These are phyloP conservation scores for Mythimna loreyi DNA, from an alignment of 2,888 invertebrate species.

Conservation along the genomic window DNA sequence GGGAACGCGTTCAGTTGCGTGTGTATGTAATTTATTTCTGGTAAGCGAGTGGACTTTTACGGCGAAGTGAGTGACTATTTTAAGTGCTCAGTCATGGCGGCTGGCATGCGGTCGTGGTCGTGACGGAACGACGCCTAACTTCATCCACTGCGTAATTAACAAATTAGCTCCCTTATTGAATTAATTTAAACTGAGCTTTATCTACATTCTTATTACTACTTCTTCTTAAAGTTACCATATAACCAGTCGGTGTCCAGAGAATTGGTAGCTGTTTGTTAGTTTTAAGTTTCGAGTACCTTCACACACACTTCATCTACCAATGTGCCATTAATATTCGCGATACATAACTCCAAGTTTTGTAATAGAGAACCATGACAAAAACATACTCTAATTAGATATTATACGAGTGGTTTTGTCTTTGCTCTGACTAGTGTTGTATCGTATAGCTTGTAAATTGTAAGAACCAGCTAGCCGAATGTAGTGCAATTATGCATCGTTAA, in stretches of 20 bases:
- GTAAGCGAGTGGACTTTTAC: slow-evolving; percentile 73
- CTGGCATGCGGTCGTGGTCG: slow-evolving; percentile 55
- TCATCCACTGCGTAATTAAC: slow-evolving; percentile 72
- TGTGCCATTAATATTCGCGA: slow-evolving; percentile 57
- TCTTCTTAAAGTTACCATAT: slow-evolving; percentile 14
- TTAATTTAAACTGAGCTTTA: slow-evolving; percentile 71
- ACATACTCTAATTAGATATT: slow-evolving; percentile 24
- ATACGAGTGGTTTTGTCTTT: slow-evolving; percentile 29
- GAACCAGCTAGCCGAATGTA: slow-evolving; percentile 48
- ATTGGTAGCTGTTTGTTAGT: slow-evolving; percentile 22
- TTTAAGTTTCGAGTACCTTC: slow-evolving; percentile 2
- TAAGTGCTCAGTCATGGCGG: slow-evolving; percentile 68
- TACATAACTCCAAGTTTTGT: slow-evolving; percentile 47
- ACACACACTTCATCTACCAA: slow-evolving; percentile 22
- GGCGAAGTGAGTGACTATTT: slow-evolving; percentile 74
- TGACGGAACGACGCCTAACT: slow-evolving; percentile 70
- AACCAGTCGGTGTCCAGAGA: slow-evolving; percentile 30
- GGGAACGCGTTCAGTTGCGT: slow-evolving; percentile 50
- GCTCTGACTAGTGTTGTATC: slow-evolving; percentile 12
- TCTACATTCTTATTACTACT: slow-evolving; percentile 52
- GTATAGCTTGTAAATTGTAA: slow-evolving; percentile 41
- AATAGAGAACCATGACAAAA: slow-evolving; percentile 20
- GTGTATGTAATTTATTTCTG: slow-evolving; percentile 68
- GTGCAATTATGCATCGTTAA: slow-evolving; percentile 61
- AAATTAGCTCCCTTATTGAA: slow-evolving; percentile 77